Evolutionary conservation across 2,113 vertebrate genomes (phyloP).

Genomic region (human (Homo sapiens)): DNA sequence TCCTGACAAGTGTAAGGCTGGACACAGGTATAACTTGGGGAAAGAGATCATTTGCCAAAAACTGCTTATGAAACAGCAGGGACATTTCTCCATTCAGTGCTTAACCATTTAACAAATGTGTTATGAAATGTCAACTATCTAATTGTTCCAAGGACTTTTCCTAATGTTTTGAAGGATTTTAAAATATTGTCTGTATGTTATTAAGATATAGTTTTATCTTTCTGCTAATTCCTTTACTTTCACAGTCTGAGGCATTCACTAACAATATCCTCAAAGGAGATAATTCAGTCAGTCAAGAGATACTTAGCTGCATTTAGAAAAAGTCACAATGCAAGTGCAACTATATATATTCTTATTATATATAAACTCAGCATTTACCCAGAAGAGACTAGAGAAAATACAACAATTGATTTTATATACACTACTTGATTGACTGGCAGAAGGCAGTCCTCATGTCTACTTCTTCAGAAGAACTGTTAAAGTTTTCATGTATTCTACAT

Average conservation of each 20-base stretch:
- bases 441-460: neutral
- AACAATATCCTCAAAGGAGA: neutral
- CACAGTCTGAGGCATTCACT: neutral
- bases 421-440: neutral
- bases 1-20: neutral
- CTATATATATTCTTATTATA: neutral
- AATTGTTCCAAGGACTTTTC: constrained; percentile 23
- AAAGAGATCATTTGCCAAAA: constrained; percentile 52
- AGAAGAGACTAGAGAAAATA: neutral
- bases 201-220: constrained; percentile 4
- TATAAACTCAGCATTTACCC: neutral
- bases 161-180: constrained; percentile 16
- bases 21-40: neutral
- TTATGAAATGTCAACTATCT: constrained; percentile 11
- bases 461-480: constrained; percentile 8
- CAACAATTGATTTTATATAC: neutral
- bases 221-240: neutral
- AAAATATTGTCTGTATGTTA: neutral
- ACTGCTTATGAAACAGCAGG: neutral
- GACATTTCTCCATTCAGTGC: neutral
- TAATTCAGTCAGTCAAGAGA: neutral
- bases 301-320: neutral
- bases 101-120: constrained; percentile 15
- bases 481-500: neutral
- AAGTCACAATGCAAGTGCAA: neutral